Conservation (phyloP, 2,797 vertebrate species). For the Xenops minutus region DNA sequence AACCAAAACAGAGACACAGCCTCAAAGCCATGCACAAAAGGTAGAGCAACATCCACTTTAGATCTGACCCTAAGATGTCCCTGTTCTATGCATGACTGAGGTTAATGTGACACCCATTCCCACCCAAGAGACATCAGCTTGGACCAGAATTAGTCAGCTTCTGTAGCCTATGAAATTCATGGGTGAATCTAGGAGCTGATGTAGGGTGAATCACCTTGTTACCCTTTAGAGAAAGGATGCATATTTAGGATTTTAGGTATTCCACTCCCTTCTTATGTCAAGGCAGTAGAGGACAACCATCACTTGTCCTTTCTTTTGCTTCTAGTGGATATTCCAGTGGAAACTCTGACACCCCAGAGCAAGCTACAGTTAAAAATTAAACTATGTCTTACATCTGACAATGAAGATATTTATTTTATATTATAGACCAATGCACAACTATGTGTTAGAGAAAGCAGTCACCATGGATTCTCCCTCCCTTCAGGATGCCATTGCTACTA, state of each 20-base stretch:
- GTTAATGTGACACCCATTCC: background rate
- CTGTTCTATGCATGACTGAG: background rate
- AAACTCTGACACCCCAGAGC: background rate
- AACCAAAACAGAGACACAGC: background rate
- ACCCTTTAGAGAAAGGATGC: background rate
- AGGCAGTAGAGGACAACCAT: background rate
- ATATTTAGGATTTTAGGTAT: background rate
- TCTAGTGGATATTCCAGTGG: background rate
- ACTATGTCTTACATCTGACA: background rate
- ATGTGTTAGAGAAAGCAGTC: background rate
- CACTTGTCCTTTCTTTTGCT: background rate
- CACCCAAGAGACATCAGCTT: background rate
- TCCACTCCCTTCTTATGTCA: background rate
- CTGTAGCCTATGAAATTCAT: background rate
- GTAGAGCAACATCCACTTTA: background rate
- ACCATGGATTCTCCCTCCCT: background rate
- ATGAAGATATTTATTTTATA: background rate
- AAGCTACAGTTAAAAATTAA: background rate
- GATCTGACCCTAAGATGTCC: background rate
- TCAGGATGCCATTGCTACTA: background rate
- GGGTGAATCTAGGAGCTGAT: background rate
- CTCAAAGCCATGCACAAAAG: background rate
- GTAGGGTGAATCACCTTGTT: background rate
- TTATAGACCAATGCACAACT: background rate
- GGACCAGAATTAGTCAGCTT: background rate